A percentile compares a stretch with the other conserved stretches of the same genome.
Conservation (phyloP, 2,888 invertebrate genomes). For the Drosophila neoperkinsi region DNA sequence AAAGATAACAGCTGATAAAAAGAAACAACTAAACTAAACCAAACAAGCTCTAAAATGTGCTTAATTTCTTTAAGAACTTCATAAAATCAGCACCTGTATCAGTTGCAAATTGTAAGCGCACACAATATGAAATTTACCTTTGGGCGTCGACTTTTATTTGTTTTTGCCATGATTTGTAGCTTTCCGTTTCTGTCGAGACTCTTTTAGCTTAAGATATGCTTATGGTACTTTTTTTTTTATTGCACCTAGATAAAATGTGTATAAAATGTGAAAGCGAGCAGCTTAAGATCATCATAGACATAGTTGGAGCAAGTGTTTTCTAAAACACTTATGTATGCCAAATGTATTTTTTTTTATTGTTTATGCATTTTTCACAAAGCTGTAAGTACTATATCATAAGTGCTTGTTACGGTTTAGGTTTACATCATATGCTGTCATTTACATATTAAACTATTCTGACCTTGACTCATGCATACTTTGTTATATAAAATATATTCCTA, state of each 20-base stretch:
- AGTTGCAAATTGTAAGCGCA: slow-evolving; percentile 15
- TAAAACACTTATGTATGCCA: background rate
- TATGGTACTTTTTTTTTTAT: slow-evolving; percentile 3
- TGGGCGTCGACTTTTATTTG: background rate
- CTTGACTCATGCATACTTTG: background rate
- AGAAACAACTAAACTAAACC: background rate
- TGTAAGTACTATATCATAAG: background rate
- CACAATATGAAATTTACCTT: background rate
- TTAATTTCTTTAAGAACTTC: background rate
- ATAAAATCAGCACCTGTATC: background rate
- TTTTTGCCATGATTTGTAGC: background rate
- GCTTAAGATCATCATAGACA: background rate
- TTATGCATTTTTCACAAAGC: background rate
- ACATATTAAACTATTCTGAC: slow-evolving; percentile 6
- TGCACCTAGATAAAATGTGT: background rate
- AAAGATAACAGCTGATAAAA: background rate
- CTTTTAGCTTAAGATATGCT: background rate
- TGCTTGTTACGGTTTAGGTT: too few relatives aligned
- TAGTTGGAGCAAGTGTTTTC: background rate
- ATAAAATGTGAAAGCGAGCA: background rate
- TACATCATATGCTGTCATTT: background rate
- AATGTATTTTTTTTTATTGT: background rate
- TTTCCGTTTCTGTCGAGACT: background rate
- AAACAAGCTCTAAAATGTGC: background rate
- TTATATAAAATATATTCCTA: background rate